Base-by-base conservation (phyloP, 2,113 vertebrate species). In the Chunga burmeisteri region DNA sequence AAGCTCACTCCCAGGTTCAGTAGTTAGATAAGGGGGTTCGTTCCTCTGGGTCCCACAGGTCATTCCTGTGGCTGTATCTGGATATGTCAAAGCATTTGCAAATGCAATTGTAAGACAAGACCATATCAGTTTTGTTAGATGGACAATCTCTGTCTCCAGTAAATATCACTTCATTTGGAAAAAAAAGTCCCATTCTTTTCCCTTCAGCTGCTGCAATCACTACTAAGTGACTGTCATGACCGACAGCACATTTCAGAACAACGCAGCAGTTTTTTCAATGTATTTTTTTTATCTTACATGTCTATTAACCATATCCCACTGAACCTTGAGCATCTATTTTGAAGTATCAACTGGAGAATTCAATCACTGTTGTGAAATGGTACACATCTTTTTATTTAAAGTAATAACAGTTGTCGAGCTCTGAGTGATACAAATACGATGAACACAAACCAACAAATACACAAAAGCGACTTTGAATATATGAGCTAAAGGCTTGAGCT, bases 401-500 rank as follows among this genome's bases (percentile, higher is more conserved):
- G 32, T 26, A 61, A 47, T 14, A 56, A 58, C 5, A 25, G 3
- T 6, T 59, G 72, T 17, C 53, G n/a, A 66, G 58, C 46, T 75
- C 52, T 1, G 0, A 63, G 44, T 1, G 47, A 34, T 0, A 1
- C 0, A 10, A 74, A 47, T 6, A 6, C 1, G 25, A 65, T 1
- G 4, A 81, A 40, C 16, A 25, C 32, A 85, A 87, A 55, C 23
- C 47, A 25, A 18, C n/a, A 81, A 42, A 44, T 6, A 22, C 46
- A 79, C 34, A 36, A 49, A 58, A 55, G 40, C 53, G 44, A 8
- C 49, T 61, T 29, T 11, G 70, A 40, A 32, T 25, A 44, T 13
- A 36, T 1, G 27, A 86, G 18, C 38, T 78, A 26, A 72, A 75
- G 25, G 46, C 55, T 73, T 71, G 26, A 25, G 14, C 34, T 34